Conservation (phyloP, 2,797 vertebrate species). For the Eurystomus glaucurus region DNA sequence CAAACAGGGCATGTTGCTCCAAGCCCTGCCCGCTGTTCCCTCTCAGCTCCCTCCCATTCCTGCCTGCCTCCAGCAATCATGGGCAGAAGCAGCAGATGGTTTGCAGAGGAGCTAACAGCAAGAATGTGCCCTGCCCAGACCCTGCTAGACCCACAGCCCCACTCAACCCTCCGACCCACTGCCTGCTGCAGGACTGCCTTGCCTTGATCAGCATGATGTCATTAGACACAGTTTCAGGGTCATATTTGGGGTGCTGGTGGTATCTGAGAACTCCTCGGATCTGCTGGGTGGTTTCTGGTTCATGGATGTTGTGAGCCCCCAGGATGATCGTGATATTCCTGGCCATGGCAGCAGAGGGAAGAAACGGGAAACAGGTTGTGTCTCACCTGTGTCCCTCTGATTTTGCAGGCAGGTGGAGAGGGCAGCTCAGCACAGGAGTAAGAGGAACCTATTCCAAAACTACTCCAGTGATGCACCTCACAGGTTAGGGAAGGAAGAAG, state of each 20-base stretch:
- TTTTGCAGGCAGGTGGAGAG: not conserved
- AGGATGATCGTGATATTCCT: conserved; percentile 51
- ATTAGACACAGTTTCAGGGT: fast-evolving
- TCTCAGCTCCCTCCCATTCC: not conserved
- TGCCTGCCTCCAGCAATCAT: not conserved
- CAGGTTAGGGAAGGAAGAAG: not conserved
- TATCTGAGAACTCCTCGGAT: conserved; percentile 34
- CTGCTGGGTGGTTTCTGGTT: conserved; percentile 57
- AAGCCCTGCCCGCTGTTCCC: not conserved
- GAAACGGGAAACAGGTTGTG: not conserved
- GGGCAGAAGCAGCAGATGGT: not conserved
- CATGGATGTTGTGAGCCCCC: conserved; percentile 49
- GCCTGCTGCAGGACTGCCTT: not conserved
- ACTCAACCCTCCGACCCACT: fast-evolving
- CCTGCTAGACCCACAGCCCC: not conserved
- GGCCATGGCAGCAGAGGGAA: not conserved
- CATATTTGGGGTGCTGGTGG: not conserved
- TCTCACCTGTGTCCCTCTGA: not conserved
- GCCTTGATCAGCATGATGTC: conserved; percentile 77
- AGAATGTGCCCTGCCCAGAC: fast-evolving
- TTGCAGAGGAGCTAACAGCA: not conserved
- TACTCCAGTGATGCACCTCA: not conserved
- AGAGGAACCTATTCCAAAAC: not conserved
- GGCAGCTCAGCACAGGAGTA: not conserved
- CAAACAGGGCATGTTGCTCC: fast-evolving